Evolutionary conservation across 2,797 vertebrate species (phyloP).

Genomic region (Rhyacichthys aspro): DNA sequence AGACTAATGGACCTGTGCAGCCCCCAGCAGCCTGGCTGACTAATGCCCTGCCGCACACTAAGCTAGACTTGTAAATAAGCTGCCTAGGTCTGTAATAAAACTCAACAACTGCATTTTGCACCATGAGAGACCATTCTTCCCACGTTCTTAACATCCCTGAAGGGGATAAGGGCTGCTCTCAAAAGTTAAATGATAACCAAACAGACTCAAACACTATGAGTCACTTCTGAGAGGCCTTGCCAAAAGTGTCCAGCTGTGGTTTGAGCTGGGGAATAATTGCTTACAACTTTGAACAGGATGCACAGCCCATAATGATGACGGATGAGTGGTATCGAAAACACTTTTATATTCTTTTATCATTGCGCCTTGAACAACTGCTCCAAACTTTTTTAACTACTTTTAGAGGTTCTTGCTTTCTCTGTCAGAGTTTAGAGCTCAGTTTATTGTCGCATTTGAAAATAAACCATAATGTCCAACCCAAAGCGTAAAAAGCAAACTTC

Average conservation of each 20-base stretch:
- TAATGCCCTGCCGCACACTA: conserved; percentile 20
- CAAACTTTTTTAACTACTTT: conserved; percentile 4
- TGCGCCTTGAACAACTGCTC: not conserved
- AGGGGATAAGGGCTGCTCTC: conserved; percentile 4
- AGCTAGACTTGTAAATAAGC: conserved; percentile 29
- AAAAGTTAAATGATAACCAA: conserved; percentile 16
- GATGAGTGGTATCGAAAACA: conserved; percentile 6
- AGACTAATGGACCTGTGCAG: conserved; percentile 14
- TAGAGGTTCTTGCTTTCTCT: not conserved
- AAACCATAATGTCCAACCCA: not conserved
- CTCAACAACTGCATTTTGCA: conserved; percentile 26
- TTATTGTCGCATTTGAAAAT: not conserved
- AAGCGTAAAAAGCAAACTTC: not conserved
- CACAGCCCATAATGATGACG: conserved; percentile 1
- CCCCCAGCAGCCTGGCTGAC: conserved; percentile 23
- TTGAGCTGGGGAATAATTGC: conserved; percentile 6
- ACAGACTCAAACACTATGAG: conserved; percentile 7
- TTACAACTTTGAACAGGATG: conserved; percentile 9
- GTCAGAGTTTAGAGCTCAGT: not conserved
- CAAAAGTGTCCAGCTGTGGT: conserved; percentile 8
- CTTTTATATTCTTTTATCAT: not conserved
- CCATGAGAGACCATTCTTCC: conserved; percentile 17
- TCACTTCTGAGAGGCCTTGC: conserved; percentile 6
- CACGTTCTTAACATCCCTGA: conserved; percentile 19
- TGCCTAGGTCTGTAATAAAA: conserved; percentile 28